These are phyloP conservation scores for Miniopterus natalensis DNA, from an alignment of 2,113 vertebrate species.

Conservation along the genomic window DNA sequence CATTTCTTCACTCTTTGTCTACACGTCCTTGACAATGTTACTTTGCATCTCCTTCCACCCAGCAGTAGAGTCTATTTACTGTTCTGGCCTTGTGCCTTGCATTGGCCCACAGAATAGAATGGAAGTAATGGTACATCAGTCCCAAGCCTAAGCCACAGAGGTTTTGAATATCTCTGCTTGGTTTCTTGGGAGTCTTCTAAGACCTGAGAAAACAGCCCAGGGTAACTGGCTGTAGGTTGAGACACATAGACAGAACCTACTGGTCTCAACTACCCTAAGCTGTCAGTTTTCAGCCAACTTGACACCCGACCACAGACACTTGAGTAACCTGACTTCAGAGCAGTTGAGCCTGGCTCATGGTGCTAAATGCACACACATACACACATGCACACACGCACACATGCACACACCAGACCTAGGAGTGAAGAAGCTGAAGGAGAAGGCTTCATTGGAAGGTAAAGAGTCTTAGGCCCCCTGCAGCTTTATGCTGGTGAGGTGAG, in stretches of 20 bases:
- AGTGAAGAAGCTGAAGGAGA: neutral
- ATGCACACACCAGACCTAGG: neutral
- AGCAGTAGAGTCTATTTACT: neutral
- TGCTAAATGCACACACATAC: neutral
- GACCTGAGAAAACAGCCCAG: neutral
- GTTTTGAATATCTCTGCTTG: neutral
- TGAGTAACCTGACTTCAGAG: neutral
- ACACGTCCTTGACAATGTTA: neutral
- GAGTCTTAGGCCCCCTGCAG: neutral
- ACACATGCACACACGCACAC: neutral
- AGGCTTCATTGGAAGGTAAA: neutral
- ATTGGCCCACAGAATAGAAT: neutral
- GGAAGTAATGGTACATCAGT: neutral
- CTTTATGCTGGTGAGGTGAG: neutral
- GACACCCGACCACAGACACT: neutral
- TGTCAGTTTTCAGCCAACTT: neutral
- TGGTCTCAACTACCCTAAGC: neutral
- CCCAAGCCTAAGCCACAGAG: neutral
- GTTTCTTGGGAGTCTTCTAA: neutral
- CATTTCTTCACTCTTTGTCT: neutral
- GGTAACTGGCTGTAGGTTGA: neutral
- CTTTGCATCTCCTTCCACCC: neutral
- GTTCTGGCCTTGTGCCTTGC: neutral
- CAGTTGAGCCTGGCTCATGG: neutral
- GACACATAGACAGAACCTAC: neutral